phyloP scores from a whole-genome alignment of 2,888 invertebrate genomes.

The Aphodius sticticus region DNA sequence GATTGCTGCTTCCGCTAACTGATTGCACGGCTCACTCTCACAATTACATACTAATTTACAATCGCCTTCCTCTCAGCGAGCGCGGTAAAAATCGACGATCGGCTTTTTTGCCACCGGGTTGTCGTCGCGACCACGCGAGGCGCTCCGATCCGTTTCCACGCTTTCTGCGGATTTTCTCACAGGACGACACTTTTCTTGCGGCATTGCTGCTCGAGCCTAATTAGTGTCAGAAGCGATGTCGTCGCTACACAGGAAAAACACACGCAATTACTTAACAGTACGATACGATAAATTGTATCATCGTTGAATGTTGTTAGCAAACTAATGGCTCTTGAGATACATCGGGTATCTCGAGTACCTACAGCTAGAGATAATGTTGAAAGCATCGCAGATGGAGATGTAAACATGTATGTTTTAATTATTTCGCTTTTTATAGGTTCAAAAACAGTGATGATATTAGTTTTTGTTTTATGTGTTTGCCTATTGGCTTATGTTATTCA shows the following conservation, averaged over 20 bases:
- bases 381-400: no score
- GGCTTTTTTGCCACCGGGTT: not conserved
- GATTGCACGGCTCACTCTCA: conserved; percentile 54
- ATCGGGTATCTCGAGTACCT: no score
- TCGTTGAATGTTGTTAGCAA: no score
- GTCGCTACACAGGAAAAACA: not conserved
- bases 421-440: no score
- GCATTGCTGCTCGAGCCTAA: not conserved
- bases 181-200: conserved; percentile 4
- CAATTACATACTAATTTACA: conserved; percentile 54
- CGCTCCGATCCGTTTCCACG: not conserved
- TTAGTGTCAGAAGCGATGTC: not conserved
- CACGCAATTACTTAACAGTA: not conserved
- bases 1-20: conserved; percentile 58
- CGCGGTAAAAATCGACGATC: not conserved
- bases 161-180: conserved; percentile 4
- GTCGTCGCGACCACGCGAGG: not conserved
- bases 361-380: no score
- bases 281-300: not conserved
- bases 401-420: no score
- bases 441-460: no score
- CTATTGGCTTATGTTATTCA: no score
- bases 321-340: no score
- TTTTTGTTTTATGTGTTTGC: no score
- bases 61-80: conserved; percentile 43